Evolutionary conservation across 2,888 invertebrate genomes (phyloP), one percentile per base, ranked within the genome.

Genomic region (Phasia obesa): DNA sequence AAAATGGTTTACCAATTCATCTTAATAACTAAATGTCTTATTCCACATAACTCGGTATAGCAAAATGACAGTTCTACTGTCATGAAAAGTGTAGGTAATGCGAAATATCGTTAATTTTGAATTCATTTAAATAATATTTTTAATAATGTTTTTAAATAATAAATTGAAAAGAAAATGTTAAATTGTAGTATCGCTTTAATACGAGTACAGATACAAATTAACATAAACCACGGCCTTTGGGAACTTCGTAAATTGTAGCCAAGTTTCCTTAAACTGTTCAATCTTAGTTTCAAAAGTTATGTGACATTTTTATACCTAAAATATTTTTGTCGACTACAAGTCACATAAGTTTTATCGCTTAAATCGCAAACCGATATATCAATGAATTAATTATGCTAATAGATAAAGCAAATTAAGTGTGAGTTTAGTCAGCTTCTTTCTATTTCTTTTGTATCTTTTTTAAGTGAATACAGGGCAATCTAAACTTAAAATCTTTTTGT

Each of bases 331-430:
- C n/a, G n/a, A 1, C 47, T 13, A 17, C 55, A 74, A 31, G 31
- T 21, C 35, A 55, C 55, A 35, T 11, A 25, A 62, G 13, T 31
- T 55, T 35, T n/a, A 11, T 19, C 49, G 13, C 53, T 53, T 44
- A 49, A 47, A 35, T n/a, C 47, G 19, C 4, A 53, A 62, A 31
- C 15, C 77, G 44, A 57, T 70, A 55, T 64, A 75, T 75, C 71
- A 83, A 76, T 71, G 71, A 76, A 83, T 79, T 75, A 83, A 75
- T 83, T 79, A 76, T 67, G 35, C 21, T 55, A 60, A 83, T 79
- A 83, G 79, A 79, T 83, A 31, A 60, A 67, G 59, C 70, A 83
- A 83, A 79, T 79, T 83, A 79, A 76, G 83, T 65, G 83, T 79
- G 71, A 79, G 60, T 79, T 83, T 65, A 71, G 57, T 55, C 82